Evolutionary conservation across 92 coral and sea anemone genomes (phyloP).

Genomic region (Virgularia gustaviana): DNA sequence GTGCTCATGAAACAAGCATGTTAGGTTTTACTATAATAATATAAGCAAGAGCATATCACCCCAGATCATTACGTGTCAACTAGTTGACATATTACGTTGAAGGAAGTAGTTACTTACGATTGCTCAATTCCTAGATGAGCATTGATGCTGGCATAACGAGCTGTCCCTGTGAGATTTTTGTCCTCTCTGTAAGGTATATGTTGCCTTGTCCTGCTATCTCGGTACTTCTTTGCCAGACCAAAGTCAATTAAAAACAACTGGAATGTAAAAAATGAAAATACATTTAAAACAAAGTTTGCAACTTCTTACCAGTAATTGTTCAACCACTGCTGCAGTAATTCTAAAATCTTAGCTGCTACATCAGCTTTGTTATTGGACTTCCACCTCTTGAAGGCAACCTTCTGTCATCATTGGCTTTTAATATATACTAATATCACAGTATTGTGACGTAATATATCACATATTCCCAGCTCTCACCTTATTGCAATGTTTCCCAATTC

Average conservation of each 20-base stretch:
- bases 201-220: slow-evolving; percentile 84
- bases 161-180: slow-evolving; percentile 95
- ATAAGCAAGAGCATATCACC: too few relatives aligned
- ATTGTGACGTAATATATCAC: not conserved
- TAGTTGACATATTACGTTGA: not conserved
- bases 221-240: slow-evolving; percentile 94
- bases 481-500: slow-evolving; percentile 78
- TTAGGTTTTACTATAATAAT: too few relatives aligned
- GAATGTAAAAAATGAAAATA: slow-evolving; percentile 1
- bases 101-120: slow-evolving; percentile 63
- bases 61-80: too few relatives aligned
- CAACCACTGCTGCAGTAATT: not conserved
- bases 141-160: slow-evolving; percentile 98
- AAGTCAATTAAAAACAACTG: slow-evolving; percentile 94
- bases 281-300: too few relatives aligned
- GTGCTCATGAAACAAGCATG: too few relatives aligned
- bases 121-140: slow-evolving; percentile 99
- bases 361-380: not conserved
- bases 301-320: not conserved
- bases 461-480: slow-evolving; percentile 55
- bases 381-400: too few relatives aligned
- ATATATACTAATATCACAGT: not conserved
- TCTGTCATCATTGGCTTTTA: too few relatives aligned
- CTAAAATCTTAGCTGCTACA: not conserved
- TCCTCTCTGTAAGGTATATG: slow-evolving; percentile 96